phyloP scores from a whole-genome alignment of 2,113 vertebrate species.

The Protomyctophum bolini region DNA sequence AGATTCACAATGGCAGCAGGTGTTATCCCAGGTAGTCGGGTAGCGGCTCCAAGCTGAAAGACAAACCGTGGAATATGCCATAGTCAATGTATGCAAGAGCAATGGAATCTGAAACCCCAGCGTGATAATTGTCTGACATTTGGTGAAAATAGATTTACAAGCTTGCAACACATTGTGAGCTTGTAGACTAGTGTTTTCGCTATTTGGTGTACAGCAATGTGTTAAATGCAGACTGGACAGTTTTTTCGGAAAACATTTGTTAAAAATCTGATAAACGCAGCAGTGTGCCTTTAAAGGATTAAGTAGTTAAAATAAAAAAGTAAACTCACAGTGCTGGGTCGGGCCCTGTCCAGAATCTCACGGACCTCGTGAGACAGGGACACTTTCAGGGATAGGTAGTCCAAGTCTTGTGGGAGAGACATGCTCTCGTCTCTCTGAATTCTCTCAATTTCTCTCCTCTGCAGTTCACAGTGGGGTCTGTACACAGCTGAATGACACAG shows the following conservation, averaged over 20 bases:
- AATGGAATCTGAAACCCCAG: too few relatives aligned
- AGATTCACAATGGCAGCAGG: constrained; percentile 88
- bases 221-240: too few relatives aligned
- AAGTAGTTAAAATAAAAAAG: too few relatives aligned
- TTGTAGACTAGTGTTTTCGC: too few relatives aligned
- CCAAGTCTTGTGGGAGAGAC: constrained; percentile 83
- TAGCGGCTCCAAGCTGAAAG: constrained; percentile 86
- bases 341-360: constrained; percentile 84
- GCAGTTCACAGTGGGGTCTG: constrained; percentile 74
- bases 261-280: too few relatives aligned
- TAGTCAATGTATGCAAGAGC: too few relatives aligned
- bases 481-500: constrained; percentile 80
- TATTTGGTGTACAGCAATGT: too few relatives aligned
- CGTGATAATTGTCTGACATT: too few relatives aligned
- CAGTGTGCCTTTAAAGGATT: too few relatives aligned
- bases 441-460: constrained; percentile 87
- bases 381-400: constrained; percentile 85
- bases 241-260: too few relatives aligned
- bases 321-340: constrained; percentile 87
- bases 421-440: constrained; percentile 88
- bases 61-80: background rate
- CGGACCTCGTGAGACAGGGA: constrained; percentile 89
- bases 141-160: too few relatives aligned
- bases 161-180: too few relatives aligned
- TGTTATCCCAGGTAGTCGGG: constrained; percentile 89